phyloP scores from a whole-genome alignment of 2,113 vertebrate genomes.

The Hiodon alosoides region DNA sequence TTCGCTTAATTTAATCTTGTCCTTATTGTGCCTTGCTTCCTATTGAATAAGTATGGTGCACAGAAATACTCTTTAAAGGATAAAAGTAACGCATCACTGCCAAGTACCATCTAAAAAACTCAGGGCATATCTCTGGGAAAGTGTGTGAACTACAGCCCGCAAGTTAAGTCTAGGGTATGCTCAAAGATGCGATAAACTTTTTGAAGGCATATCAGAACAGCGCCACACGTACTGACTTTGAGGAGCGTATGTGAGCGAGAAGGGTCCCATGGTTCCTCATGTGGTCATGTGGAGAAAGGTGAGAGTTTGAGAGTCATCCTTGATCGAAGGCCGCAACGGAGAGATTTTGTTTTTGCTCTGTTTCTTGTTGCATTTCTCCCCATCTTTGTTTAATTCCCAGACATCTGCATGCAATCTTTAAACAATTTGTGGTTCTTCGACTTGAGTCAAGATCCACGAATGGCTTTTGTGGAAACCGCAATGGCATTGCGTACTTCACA shows the following conservation, averaged over 20 bases:
- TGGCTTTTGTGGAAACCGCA: slow-evolving; percentile 12
- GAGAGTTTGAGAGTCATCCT: slow-evolving; percentile 25
- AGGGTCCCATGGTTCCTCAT: background rate
- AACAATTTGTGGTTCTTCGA: slow-evolving; percentile 4
- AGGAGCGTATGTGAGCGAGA: too few species aligned
- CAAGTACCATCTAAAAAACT: background rate
- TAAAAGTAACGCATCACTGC: background rate
- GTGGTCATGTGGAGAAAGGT: background rate
- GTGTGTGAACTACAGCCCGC: too few species aligned
- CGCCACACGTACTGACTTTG: background rate
- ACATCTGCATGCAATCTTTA: slow-evolving; percentile 15
- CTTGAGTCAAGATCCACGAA: slow-evolving; percentile 6
- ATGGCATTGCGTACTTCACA: slow-evolving; percentile 23
- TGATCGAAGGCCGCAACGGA: slow-evolving; percentile 9
- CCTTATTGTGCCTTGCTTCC: slow-evolving; percentile 2
- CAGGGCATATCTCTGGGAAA: background rate
- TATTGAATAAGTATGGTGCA: background rate
- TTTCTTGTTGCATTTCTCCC: slow-evolving; percentile 14
- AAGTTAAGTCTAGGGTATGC: background rate
- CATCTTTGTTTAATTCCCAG: slow-evolving; percentile 17
- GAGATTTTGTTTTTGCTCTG: slow-evolving; percentile 14
- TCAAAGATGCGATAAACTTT: background rate
- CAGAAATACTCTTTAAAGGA: slow-evolving; percentile 8
- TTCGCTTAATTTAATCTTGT: slow-evolving; percentile 19
- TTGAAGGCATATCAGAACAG: background rate